phyloP scores from a whole-genome alignment of 1,140 invertebrate species.

The Oppia nitens region DNA sequence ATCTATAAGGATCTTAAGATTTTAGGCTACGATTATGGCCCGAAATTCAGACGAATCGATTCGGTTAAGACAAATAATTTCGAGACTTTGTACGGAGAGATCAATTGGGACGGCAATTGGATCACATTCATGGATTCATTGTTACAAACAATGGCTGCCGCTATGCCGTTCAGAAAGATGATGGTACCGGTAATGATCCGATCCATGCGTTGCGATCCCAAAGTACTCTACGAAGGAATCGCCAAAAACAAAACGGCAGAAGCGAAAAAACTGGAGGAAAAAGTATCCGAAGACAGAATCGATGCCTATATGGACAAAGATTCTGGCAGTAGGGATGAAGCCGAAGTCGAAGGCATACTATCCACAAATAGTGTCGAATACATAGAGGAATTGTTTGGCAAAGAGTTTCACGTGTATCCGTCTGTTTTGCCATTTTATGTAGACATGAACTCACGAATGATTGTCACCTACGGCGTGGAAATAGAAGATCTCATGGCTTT shows the following conservation, averaged over 20 bases:
- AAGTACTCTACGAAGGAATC: background rate
- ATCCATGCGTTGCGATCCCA: background rate
- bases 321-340: background rate
- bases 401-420: background rate
- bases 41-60: conserved; percentile 58
- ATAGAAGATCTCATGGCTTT: background rate
- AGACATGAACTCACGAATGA: background rate
- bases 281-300: background rate
- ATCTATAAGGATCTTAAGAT: conserved; percentile 88
- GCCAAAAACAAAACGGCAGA: conserved; percentile 22
- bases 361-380: background rate
- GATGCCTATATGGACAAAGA: conserved; percentile 5
- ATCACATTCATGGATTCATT: no score
- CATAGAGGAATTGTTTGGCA: background rate
- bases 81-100: conserved; percentile 12
- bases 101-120: conserved; percentile 32
- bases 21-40: conserved; percentile 81
- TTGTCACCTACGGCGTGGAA: background rate
- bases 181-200: background rate
- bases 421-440: background rate
- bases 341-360: background rate
- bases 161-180: background rate
- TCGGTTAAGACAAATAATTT: conserved; percentile 25
- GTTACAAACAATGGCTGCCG: conserved; percentile 34
- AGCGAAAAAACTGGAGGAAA: background rate